phyloP scores from a whole-genome alignment of 2,888 invertebrate species.

The Zelleria hepariella region DNA sequence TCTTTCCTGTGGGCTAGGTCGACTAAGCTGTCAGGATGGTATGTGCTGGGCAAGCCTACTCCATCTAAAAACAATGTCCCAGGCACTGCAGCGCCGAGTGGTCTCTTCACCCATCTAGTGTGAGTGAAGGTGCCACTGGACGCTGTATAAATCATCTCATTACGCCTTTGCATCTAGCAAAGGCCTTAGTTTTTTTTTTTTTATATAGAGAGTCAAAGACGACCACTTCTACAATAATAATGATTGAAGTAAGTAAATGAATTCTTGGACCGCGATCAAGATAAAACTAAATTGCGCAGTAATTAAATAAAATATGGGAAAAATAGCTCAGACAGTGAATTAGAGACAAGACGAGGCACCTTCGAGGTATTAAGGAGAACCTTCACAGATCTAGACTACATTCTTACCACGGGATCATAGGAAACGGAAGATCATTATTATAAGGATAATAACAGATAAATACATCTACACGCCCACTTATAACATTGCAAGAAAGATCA shows the following conservation, averaged over 20 bases:
- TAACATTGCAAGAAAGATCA: constrained; percentile 39
- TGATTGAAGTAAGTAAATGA: background rate
- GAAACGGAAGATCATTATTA: constrained; percentile 15
- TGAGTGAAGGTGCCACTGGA: too few relatives aligned
- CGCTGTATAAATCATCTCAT: too few relatives aligned
- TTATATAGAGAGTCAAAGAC: too few relatives aligned
- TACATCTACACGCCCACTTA: constrained; percentile 27
- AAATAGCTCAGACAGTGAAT: background rate
- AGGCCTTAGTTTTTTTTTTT: too few relatives aligned
- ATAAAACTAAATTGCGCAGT: background rate
- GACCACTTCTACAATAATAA: too few relatives aligned
- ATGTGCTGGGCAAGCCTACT: too few relatives aligned
- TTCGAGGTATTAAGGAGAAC: constrained; percentile 2
- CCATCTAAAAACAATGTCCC: too few relatives aligned
- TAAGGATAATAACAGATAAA: constrained; percentile 6
- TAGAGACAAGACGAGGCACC: background rate
- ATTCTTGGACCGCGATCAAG: background rate
- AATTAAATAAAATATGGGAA: background rate
- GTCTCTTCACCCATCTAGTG: too few relatives aligned
- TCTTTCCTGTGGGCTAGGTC: too few relatives aligned
- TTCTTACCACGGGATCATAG: constrained; percentile 12
- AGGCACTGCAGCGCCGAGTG: too few relatives aligned
- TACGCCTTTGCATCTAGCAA: too few relatives aligned
- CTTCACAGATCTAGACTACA: background rate
- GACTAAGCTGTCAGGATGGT: too few relatives aligned